Conservation (phyloP, 2,113 vertebrate genomes). For the Chionis minor region DNA sequence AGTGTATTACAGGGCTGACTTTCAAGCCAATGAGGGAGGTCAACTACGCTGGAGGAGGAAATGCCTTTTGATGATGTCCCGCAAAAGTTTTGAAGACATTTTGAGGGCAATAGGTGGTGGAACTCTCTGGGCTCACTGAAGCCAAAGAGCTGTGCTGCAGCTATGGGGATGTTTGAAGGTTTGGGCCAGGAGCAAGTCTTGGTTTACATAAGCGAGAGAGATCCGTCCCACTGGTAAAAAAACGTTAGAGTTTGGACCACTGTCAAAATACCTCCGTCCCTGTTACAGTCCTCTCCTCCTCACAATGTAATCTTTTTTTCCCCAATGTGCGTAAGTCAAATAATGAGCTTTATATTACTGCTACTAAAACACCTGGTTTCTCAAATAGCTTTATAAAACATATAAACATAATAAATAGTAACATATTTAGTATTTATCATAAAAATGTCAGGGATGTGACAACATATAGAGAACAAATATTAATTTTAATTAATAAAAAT, state of each 20-base stretch:
- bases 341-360: not conserved
- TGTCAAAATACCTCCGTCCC: not conserved
- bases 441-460: constrained; percentile 10
- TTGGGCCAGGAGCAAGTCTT: not conserved
- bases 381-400: not conserved
- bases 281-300: not conserved
- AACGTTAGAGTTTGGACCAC: not conserved
- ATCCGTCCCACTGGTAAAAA: not conserved
- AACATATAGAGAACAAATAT: not conserved
- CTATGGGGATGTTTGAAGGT: not conserved
- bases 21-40: not conserved
- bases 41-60: not conserved
- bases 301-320: constrained; percentile 14
- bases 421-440: not conserved
- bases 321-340: not conserved
- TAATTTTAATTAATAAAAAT: not conserved
- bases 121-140: not conserved
- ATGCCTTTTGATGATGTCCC: not conserved
- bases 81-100: not conserved
- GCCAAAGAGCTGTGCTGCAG: not conserved
- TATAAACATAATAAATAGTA: not conserved
- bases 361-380: not conserved
- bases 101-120: not conserved
- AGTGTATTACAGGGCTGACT: not conserved
- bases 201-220: not conserved